phyloP scores from a whole-genome alignment of 2,113 vertebrate species.

The Crotalus tigris region DNA sequence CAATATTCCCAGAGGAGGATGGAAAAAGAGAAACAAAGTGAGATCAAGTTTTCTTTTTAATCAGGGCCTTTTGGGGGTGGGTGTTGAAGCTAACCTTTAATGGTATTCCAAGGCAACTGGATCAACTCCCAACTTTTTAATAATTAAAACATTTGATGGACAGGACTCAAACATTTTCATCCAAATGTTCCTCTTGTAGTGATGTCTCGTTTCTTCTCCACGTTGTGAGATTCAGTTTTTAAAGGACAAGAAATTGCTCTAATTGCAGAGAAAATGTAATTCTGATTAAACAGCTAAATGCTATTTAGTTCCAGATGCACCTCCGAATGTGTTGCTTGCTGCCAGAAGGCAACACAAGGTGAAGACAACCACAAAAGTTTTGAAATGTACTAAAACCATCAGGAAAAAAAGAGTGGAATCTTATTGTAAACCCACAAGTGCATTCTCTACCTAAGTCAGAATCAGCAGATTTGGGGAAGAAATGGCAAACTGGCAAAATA shows the following conservation, averaged over 20 bases:
- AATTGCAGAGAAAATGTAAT: conserved; percentile 49
- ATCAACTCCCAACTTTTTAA: conserved; percentile 7
- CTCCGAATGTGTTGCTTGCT: conserved; percentile 55
- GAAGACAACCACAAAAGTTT: conserved; percentile 28
- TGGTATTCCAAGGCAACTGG: conserved; percentile 33
- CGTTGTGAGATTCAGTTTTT: conserved; percentile 21
- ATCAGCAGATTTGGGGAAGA: neutral
- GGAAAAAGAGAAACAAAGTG: neutral
- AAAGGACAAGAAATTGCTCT: conserved; percentile 34
- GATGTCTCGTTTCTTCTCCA: conserved; percentile 20
- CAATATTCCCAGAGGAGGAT: neutral
- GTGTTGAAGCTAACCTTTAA: conserved; percentile 28
- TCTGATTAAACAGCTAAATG: conserved; percentile 36
- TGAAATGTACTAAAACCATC: neutral
- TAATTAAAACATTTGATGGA: conserved; percentile 26
- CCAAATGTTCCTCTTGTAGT: conserved; percentile 36
- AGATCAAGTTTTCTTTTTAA: conserved; percentile 27
- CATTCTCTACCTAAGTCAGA: neutral
- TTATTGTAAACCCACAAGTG: conserved; percentile 57
- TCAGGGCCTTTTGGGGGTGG: conserved; percentile 15
- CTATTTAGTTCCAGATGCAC: conserved; percentile 52
- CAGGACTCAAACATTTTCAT: conserved; percentile 41
- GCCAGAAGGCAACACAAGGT: neutral
- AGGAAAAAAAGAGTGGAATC: conserved; percentile 32
- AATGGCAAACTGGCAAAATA: neutral